Base-by-base conservation (phyloP, 2,797 vertebrate genomes). In the Leptatherina wallacei region DNA sequence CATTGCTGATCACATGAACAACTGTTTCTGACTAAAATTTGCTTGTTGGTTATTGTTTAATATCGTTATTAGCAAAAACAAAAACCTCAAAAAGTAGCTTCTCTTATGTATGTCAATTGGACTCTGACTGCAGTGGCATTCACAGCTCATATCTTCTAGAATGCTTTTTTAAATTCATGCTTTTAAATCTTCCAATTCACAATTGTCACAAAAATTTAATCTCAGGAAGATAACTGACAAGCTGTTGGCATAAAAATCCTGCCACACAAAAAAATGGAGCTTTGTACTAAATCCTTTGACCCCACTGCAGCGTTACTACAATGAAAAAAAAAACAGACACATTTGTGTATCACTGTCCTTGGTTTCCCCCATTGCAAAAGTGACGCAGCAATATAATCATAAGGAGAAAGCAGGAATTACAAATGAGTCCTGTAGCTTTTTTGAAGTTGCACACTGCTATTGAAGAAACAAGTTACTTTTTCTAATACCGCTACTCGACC, bases 281-380 rank as follows among this genome's bases (percentile, higher is more conserved):
- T 11, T 22, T 51, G n/a, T 51, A 24, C 49, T 51, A 51, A 51
- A 51, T 51, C 49, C 22, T 51, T 11, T 51, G 22, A 51, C n/a
- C 49, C 49, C 49, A 24, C 20, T 22, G 22, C 49, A 51, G 49
- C 11, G 12, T 51, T 51, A 24, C 5, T 51, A 11, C 6, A n/a
- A 20, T 47, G 42, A n/a, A n/a, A 27, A 52, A 27, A 52, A 5
- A 72, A 51, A 38, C 38, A 58, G 22, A 57, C 54, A 56, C 29
- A 65, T 24, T 57, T 47, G 22, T 49, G 51, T 58, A 38, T 49
- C 33, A 64, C 16, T 57, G 12, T 63, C 22, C 44, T 38, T 20
- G 11, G 52, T 18, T 27, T 29, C 33, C 22, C 52, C n/a, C 16
- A 62, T 55, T 42, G 58, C n/a, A 24, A 57, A 7, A 14, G 60